phyloP scores from a whole-genome alignment of 2,797 vertebrate species.

The Gallinago stenura region DNA sequence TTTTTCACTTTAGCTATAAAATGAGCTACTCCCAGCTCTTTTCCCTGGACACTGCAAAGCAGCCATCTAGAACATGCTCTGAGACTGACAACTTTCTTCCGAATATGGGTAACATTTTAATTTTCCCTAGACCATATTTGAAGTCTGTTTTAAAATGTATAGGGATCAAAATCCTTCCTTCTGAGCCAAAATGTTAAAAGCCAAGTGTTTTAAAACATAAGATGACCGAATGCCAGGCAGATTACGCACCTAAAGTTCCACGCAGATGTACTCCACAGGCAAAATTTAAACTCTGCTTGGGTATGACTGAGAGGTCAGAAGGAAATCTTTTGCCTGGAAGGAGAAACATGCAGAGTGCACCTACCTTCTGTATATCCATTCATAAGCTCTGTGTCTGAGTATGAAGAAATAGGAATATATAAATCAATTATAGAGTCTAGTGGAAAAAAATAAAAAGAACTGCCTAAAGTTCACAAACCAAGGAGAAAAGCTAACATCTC shows the following conservation, averaged over 20 bases:
- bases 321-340: slow-evolving; percentile 70
- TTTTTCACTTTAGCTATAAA: slow-evolving; percentile 42
- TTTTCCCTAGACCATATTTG: slow-evolving; percentile 63
- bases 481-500: slow-evolving; percentile 25
- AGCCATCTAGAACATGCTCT: slow-evolving; percentile 16
- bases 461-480: not conserved
- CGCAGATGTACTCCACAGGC: slow-evolving; percentile 57
- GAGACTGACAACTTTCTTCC: slow-evolving; percentile 51
- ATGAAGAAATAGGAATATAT: slow-evolving; percentile 47
- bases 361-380: slow-evolving; percentile 52
- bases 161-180: slow-evolving; percentile 54
- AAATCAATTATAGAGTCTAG: slow-evolving; percentile 38
- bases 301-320: slow-evolving; percentile 62
- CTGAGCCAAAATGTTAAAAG: slow-evolving; percentile 56
- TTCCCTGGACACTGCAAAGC: not conserved
- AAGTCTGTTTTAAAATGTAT: slow-evolving; percentile 54
- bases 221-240: slow-evolving; percentile 54
- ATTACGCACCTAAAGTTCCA: slow-evolving; percentile 59
- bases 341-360: slow-evolving; percentile 51
- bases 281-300: slow-evolving; percentile 53
- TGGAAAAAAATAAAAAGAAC: not conserved
- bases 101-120: slow-evolving; percentile 53
- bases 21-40: not conserved
- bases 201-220: slow-evolving; percentile 55
- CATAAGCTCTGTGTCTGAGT: slow-evolving; percentile 44